Evolutionary conservation across 1,140 invertebrate species (phyloP), one percentile per base, ranked within the genome.

Genomic region (Gonatopus flavifemur): DNA sequence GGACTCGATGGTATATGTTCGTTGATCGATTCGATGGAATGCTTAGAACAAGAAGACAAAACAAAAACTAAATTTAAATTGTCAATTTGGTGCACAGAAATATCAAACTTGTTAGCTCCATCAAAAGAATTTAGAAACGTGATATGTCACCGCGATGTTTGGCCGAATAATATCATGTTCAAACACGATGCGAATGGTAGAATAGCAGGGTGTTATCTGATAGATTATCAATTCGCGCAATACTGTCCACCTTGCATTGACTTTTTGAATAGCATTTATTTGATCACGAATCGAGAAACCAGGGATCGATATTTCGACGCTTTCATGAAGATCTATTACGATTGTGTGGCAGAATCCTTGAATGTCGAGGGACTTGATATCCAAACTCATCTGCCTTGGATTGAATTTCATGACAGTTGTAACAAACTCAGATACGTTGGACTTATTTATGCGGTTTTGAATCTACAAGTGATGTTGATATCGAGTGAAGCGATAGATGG

Each of bases 101-200:
- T 41, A 16, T 63, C 18, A 0, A 59, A 72, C 20, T 63, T 81
- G 2, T 62, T 77, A 32, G 72, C 71, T 37, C 71, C 80, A 1
- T 81, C 79, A 2, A 37, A 53, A 0, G 72, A 72, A 32, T 76
- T 72, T 39, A 65, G 77, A 18, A 70, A 77, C 18, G 81, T 84
- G 1, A 52, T 85, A 1, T 80, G 80, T 52, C 84, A 85, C 38
- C 82, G 83, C 1, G 84, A 86, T 58, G 53, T 82, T 20, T 85
- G 84, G 84, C 55, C 77, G 3, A 84, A 83, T 40, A 86, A 86
- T 59, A 80, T 84, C 24, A 75, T 85, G 70, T 83, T 83, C 45
- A 82, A 81, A 62, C 70, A 74, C 43, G 62, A 73, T 0, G 55
- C 67, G 5, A 57, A 64, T 43, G 69, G 59, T 1, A 59, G 62